Percentiles rank a stretch among this genome's conserved stretches.
These are phyloP conservation scores for Coranthus polyacanthus DNA, from an alignment of 2,797 vertebrate species.

Conservation along the genomic window DNA sequence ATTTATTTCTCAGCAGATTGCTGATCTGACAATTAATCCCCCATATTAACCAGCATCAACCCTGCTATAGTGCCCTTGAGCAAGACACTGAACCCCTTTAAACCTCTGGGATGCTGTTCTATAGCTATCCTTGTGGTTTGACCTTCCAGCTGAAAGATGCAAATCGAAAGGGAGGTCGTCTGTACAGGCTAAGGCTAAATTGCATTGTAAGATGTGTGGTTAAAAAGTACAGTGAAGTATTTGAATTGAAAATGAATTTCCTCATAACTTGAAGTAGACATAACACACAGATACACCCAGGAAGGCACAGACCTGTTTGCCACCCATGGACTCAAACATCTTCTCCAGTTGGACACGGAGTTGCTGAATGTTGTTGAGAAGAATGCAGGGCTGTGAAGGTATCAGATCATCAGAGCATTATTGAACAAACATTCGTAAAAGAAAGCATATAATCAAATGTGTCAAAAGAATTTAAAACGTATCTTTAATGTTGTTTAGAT, in stretches of 20 bases:
- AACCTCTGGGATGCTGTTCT: not conserved
- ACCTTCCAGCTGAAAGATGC: conserved; percentile 1
- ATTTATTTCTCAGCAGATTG: conserved; percentile 25
- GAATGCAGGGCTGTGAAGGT: conserved; percentile 90
- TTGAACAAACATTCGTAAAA: too few species aligned
- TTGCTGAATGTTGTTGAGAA: conserved; percentile 99
- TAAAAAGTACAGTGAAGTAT: too few species aligned
- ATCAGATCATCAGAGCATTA: not conserved
- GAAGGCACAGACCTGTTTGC: conserved; percentile 91
- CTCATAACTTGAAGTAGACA: conserved; percentile 9
- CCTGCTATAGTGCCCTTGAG: conserved; percentile 32
- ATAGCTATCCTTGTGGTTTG: conserved; percentile 9
- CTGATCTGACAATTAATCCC: conserved; percentile 28
- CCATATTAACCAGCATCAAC: conserved; percentile 16
- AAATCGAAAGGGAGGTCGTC: too few species aligned
- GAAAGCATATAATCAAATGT: not conserved
- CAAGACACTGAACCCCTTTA: conserved; percentile 23
- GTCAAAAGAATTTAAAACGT: conserved; percentile 14
- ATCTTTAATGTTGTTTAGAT: conserved; percentile 3
- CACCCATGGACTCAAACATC: conserved; percentile 99
- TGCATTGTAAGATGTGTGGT: not conserved
- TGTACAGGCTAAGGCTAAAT: not conserved
- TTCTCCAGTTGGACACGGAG: conserved; percentile 97
- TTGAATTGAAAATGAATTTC: conserved; percentile 35
- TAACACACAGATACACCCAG: not conserved